Evolutionary conservation across 1,140 invertebrate genomes (phyloP).

Genomic region (Drosophila melanogaster): Release_6_plus_ISO1_MT NC_004354.4:6154501-6155000

Average conservation of each 20-base stretch:
- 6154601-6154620: slow-evolving; percentile 57
- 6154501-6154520: slow-evolving; percentile 40
- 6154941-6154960: slow-evolving; percentile 53
- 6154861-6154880: slow-evolving; percentile 80
- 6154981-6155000: slow-evolving; percentile 78
- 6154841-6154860: slow-evolving; percentile 61
- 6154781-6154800: slow-evolving; percentile 2
- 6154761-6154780: slow-evolving; percentile 1
- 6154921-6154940: slow-evolving; percentile 42
- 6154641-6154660: slow-evolving; percentile 48
- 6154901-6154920: slow-evolving; percentile 26
- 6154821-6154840: slow-evolving; percentile 58
- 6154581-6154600: slow-evolving; percentile 76
- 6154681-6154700: neutral
- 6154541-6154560: slow-evolving; percentile 8
- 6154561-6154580: slow-evolving; percentile 24
- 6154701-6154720: slow-evolving; percentile 13
- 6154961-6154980: slow-evolving; percentile 79
- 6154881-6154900: slow-evolving; percentile 79
- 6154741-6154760: slow-evolving; percentile 1
- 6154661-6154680: slow-evolving; percentile 38
- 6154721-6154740: slow-evolving; percentile 9
- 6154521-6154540: too few species aligned
- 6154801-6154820: slow-evolving; percentile 4
- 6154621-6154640: slow-evolving; percentile 21